Base-by-base conservation (phyloP, 1,140 invertebrate genomes). In the Rhopalosiphum maidis region DNA sequence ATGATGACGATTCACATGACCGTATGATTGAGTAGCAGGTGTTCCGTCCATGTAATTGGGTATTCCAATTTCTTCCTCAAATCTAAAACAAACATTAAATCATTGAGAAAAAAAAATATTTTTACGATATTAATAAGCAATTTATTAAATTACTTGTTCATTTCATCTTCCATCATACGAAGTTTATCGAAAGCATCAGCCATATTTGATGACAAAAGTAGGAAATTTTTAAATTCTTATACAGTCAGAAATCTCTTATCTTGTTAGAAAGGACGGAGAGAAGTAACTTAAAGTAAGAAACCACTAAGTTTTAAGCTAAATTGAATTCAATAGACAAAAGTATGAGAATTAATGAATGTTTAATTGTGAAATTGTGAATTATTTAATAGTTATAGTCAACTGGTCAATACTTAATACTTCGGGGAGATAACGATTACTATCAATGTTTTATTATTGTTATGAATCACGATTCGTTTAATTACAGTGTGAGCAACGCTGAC, bases 21-120 rank as follows among this genome's bases (percentile, higher is more conserved):
- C 23, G 21, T 68, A 86, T 37, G 77, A 35, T 87, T 85, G 91
- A 37, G 46, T 11, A 68, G 85, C 93, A 55, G 88, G 48, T 54
- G 68, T 90, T 48, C 41, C 46, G 15, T 87, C 54, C 25, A 87
- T 23, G n/a, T 87, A 92, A 22, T 94, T 94, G 3, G 94, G 94
- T 18, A 94, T 94, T 0, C 94, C 94, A 37, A 94, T 94, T 90
- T 94, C 94, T 93, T 94, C 94, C 83, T 94, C 94, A 94, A 94
- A 94, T 87, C 94, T 94, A 85, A 87, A 94, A 94, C 35, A 85
- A 86, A 94, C 5, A 46, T 94, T 48, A 43, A n/a, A 25, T 23
- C 23, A 77, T 93, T n/a, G 30, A 30, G 3, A 41, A 5, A 86
- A 86, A 46, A 30, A 22, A 18, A 15, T 22, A 43, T 11, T n/a